phyloP scores from a whole-genome alignment of 1,140 invertebrate genomes.

The Helicoverpa zea region DNA sequence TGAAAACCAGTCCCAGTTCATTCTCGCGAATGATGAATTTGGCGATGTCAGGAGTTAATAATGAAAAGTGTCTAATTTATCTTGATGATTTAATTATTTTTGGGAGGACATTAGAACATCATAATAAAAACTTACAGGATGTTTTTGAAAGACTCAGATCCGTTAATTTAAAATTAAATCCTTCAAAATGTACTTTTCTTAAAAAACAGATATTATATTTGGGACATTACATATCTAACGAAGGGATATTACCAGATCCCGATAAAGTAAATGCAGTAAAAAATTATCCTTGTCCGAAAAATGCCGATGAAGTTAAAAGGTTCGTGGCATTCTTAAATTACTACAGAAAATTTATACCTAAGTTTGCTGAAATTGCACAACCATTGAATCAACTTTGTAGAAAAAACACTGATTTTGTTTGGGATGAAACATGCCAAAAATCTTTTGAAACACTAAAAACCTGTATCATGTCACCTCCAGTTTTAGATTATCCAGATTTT shows the following conservation, averaged over 20 bases:
- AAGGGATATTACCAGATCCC: slow-evolving; percentile 79
- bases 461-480: slow-evolving; percentile 52
- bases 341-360: slow-evolving; percentile 65
- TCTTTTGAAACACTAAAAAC: slow-evolving; percentile 69
- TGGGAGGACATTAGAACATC: slow-evolving; percentile 50
- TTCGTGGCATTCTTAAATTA: slow-evolving; percentile 83
- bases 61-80: slow-evolving; percentile 71
- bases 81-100: slow-evolving; percentile 79
- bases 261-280: slow-evolving; percentile 72
- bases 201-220: slow-evolving; percentile 73
- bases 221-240: slow-evolving; percentile 70
- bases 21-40: slow-evolving; percentile 55
- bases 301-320: slow-evolving; percentile 70
- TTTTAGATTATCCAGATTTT: slow-evolving; percentile 60
- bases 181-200: slow-evolving; percentile 74
- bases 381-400: slow-evolving; percentile 45
- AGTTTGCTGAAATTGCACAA: slow-evolving; percentile 40
- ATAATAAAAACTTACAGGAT: slow-evolving; percentile 72
- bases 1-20: slow-evolving; percentile 55
- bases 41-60: slow-evolving; percentile 52
- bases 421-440: slow-evolving; percentile 54
- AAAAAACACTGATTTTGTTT: slow-evolving; percentile 46
- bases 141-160: slow-evolving; percentile 72
- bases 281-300: slow-evolving; percentile 75
- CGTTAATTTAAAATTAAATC: slow-evolving; percentile 76